Evolutionary conservation across 92 coral and sea anemone species (phyloP), one percentile per base, ranked within the genome.

Genomic region (Zoanthus sociatus): DNA sequence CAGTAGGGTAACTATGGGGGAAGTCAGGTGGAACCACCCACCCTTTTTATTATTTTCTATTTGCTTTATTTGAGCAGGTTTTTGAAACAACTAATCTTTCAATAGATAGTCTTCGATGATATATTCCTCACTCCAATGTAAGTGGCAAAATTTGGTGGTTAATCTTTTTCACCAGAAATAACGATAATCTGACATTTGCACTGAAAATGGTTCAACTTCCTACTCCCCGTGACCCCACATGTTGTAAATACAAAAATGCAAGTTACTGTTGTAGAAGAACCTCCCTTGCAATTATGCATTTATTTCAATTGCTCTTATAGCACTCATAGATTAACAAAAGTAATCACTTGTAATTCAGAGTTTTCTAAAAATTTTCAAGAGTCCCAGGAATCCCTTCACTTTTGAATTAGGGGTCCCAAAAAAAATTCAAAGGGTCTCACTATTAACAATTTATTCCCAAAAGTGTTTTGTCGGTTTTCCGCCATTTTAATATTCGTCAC

Each of bases 91-190:
- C 26, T 26, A 26, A 26, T 69, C 45, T 31, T 69, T 69, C 44
- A 32, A 69, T 69, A 3, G 73, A 69, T 21, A 69, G 73, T 69
- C 73, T 69, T 69, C 30, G 73, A 69, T 69, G 73, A 69, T 26
- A 26, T 69, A 69, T 69, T 69, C 3, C 37, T 69, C 21, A 21
- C 15, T 69, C 9, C 26, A 18, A 26, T 16, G 45, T 69, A 32
- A 26, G 26, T 26, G 26, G 26, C 45, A 6, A 21, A 69, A 42
- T 21, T 69, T 31, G 21, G 73, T 32, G 45, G 73, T 44, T 69
- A 1, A 21, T 5, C 9, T 69, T 69, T 69, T 69, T 69, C 73
- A 21, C 73, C 73, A 69, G 44, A 69, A 69, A 69, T 67, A 67
- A 67, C 30, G 30, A 69, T 9, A 69, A 69, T 44, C 44, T 69